phyloP scores from a whole-genome alignment of 2,888 invertebrate species.

The Nephrotoma guestfalica region DNA sequence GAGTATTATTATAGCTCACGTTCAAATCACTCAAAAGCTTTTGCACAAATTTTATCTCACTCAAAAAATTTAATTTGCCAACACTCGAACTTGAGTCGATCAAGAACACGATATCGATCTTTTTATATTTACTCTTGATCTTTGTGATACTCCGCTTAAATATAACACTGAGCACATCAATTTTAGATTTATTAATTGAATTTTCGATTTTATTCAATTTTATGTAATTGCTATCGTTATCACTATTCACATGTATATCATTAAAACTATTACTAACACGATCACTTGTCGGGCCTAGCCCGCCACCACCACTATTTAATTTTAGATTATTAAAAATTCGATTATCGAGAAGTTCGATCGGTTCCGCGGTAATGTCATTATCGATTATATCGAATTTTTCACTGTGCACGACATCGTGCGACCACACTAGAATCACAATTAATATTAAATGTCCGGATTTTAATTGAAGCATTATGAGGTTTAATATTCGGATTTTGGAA shows the following conservation, averaged over 20 bases:
- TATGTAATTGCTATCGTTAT: background rate
- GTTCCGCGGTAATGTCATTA: background rate
- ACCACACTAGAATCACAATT: background rate
- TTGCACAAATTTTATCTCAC: slow-evolving; percentile 51
- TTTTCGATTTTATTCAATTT: background rate
- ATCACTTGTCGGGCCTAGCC: background rate
- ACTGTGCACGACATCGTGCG: background rate
- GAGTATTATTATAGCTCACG: slow-evolving; percentile 44
- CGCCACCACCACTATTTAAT: background rate
- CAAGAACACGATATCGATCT: slow-evolving; percentile 48
- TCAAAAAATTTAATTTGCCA: slow-evolving; percentile 46
- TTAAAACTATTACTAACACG: background rate
- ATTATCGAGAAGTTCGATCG: background rate
- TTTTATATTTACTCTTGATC: slow-evolving; percentile 28
- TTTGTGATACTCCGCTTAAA: slow-evolving; percentile 39
- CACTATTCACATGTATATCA: background rate
- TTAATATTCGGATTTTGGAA: background rate
- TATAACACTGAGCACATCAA: slow-evolving; percentile 30
- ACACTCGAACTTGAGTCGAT: slow-evolving; percentile 57
- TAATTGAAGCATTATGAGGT: background rate
- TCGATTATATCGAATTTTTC: background rate
- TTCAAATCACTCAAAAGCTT: slow-evolving; percentile 50
- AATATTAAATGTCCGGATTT: background rate
- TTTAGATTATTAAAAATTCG: background rate
- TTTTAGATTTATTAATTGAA: slow-evolving; percentile 8